Conservation (phyloP, 1,140 invertebrate species). For the Temnothorax curvispinosus region DNA sequence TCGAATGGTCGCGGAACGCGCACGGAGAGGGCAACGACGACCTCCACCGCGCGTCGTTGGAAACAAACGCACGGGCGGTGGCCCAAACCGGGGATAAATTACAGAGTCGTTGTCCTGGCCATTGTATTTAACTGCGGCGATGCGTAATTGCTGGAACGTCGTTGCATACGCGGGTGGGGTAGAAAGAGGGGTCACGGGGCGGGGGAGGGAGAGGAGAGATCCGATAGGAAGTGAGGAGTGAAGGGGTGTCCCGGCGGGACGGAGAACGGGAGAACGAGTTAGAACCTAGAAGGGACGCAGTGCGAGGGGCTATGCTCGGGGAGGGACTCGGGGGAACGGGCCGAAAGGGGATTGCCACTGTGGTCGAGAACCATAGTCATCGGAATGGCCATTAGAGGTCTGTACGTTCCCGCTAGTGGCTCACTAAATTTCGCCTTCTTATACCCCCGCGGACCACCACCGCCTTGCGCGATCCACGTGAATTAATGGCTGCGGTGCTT, state of each 20-base stretch:
- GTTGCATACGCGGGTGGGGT: constrained; percentile 65
- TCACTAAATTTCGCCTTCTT: constrained; percentile 85
- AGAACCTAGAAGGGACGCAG: constrained; percentile 58
- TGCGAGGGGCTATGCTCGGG: neutral
- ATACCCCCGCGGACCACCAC: constrained; percentile 71
- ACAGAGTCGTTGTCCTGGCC: constrained; percentile 83
- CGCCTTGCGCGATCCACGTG: constrained; percentile 77
- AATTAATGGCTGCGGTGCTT: constrained; percentile 80
- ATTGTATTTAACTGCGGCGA: constrained; percentile 83
- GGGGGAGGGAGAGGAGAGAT: neutral
- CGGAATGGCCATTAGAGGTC: constrained; percentile 84
- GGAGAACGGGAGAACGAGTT: constrained; percentile 73
- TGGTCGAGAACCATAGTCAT: constrained; percentile 81
- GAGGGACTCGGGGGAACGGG: constrained; percentile 38
- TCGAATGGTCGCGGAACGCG: constrained; percentile 41
- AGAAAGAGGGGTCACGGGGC: constrained; percentile 35
- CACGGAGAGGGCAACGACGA: constrained; percentile 35
- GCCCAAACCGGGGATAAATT: constrained; percentile 82
- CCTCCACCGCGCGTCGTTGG: constrained; percentile 61
- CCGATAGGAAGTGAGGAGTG: constrained; percentile 53
- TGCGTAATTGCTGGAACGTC: constrained; percentile 83
- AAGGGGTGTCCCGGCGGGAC: constrained; percentile 50
- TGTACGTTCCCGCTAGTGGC: constrained; percentile 82
- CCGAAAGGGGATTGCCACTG: constrained; percentile 71
- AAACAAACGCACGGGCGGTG: constrained; percentile 65